Percentiles rank a stretch among this genome's conserved stretches.
These are phyloP conservation scores for Eristalis arbustorum DNA, from an alignment of 2,888 invertebrate genomes.

Conservation along the genomic window DNA sequence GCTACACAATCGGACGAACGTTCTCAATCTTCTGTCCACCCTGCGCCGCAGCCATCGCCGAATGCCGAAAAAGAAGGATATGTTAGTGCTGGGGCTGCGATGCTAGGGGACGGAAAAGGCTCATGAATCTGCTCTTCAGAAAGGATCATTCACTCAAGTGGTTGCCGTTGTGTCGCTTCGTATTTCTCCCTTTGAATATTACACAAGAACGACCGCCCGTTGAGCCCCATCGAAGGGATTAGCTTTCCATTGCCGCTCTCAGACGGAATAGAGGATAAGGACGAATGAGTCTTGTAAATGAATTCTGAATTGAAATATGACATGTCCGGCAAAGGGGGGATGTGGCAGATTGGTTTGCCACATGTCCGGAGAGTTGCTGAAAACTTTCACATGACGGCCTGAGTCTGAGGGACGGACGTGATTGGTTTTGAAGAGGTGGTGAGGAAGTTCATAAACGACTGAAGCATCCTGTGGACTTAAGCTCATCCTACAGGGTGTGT, in stretches of 20 bases:
- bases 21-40: slow-evolving; percentile 7
- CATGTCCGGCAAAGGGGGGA: slow-evolving; percentile 4
- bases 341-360: neutral
- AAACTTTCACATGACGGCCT: neutral
- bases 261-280: neutral
- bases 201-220: neutral
- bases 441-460: neutral
- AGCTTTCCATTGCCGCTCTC: neutral
- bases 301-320: slow-evolving; percentile 55
- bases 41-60: neutral
- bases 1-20: neutral
- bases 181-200: neutral
- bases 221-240: neutral
- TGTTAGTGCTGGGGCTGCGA: neutral
- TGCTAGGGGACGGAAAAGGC: slow-evolving; percentile 29
- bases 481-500: neutral
- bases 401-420: neutral
- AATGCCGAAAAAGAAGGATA: slow-evolving; percentile 11
- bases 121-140: slow-evolving; percentile 50
- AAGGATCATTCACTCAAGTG: slow-evolving; percentile 68
- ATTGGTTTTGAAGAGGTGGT: neutral
- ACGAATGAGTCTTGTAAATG: slow-evolving; percentile 9
- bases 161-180: slow-evolving; percentile 34
- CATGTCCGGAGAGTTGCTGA: neutral
- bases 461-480: neutral